Conservation (phyloP, 2,113 vertebrate genomes). For the Zapus hudsonius region DNA sequence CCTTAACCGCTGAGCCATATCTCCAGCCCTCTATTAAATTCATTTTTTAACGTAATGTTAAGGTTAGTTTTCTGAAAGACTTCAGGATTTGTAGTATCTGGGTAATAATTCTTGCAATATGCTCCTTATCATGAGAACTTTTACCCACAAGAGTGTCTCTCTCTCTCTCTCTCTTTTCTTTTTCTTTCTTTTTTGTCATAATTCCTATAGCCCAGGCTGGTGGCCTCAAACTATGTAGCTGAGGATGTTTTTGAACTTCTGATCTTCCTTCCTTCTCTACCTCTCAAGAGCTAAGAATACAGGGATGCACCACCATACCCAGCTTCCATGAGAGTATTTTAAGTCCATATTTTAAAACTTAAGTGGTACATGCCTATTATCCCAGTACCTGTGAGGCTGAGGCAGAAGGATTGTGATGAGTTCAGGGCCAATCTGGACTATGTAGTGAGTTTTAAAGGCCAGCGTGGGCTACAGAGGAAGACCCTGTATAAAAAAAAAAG, state of each 20-base stretch:
- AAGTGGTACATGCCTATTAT: not conserved
- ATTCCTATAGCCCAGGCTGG: not conserved
- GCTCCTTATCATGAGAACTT: not conserved
- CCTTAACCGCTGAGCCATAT: no score
- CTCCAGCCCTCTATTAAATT: conserved; percentile 26
- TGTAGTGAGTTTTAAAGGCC: not conserved
- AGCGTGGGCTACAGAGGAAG: not conserved
- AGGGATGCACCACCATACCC: no score
- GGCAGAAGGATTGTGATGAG: not conserved
- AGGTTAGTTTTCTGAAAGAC: not conserved
- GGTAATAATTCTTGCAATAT: not conserved
- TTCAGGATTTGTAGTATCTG: not conserved
- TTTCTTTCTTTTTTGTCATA: not conserved
- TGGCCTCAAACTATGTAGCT: not conserved
- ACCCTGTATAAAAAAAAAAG: not conserved
- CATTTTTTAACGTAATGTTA: not conserved
- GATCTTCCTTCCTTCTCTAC: not conserved
- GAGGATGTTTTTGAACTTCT: not conserved
- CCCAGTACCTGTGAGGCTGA: not conserved
- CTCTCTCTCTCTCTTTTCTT: not conserved
- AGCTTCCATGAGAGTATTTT: not conserved
- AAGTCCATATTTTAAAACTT: conserved; percentile 10
- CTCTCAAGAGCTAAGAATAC: no score
- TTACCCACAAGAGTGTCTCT: not conserved
- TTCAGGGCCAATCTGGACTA: not conserved